phyloP scores from a whole-genome alignment of 1,140 invertebrate species.

The Bombyx mori region ASM3026992v2 NC_085114.1:10787501-10788000 shows the following conservation, averaged over 20 bases:
- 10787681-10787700: no score
- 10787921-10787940: slow-evolving; percentile 32
- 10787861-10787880: slow-evolving; percentile 23
- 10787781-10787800: slow-evolving; percentile 20
- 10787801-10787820: slow-evolving; percentile 20
- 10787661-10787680: slow-evolving; percentile 21
- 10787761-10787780: slow-evolving; percentile 1
- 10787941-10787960: slow-evolving; percentile 35
- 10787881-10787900: slow-evolving; percentile 14
- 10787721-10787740: no score
- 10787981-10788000: slow-evolving; percentile 35
- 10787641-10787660: slow-evolving; percentile 15
- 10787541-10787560: slow-evolving; percentile 21
- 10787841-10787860: slow-evolving; percentile 17
- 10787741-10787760: no score
- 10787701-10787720: no score
- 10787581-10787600: slow-evolving; percentile 27
- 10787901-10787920: slow-evolving; percentile 14
- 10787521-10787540: slow-evolving; percentile 9
- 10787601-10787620: slow-evolving; percentile 34
- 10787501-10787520: background rate
- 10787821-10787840: slow-evolving; percentile 16
- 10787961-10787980: slow-evolving; percentile 34
- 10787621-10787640: slow-evolving; percentile 21
- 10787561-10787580: slow-evolving; percentile 26